Evolutionary conservation across 2,113 vertebrate species (phyloP), one percentile per base, ranked within the genome.

Genomic region (Bucco capensis): DNA sequence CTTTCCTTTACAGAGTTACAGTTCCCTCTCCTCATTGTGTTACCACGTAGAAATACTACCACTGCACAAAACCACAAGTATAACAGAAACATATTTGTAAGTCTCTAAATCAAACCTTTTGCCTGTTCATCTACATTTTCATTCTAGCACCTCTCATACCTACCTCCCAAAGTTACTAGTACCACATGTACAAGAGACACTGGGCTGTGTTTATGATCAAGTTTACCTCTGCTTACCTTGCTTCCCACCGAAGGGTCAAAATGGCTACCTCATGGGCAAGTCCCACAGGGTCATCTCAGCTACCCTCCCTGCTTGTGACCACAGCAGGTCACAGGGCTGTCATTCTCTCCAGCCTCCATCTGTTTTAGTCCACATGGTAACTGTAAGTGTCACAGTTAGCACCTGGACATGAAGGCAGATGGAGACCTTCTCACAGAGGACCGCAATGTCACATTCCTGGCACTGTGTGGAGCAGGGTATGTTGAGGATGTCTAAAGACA

Each of bases 231-330:
- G 64, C 60, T 61, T 58, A 37, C 35, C 37, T 70, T 23, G 50
- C 37, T 58, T 77, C 11, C 65, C 35, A 33, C 2, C 21, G 23
- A 69, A 88, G 11, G 27, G 12, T 12, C 35, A 67, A 27, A 10
- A 8, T 0, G 0, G 33, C 16, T 40, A 23, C 23, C 30, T 13
- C 14, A 3, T 5, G 8, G 8, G 35, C 18, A 65, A 51, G n/a
- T 31, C 38, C 38, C 11, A 6, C 7, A 72, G 7, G 31, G n/a
- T 51, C 83, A 14, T 9, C 31, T 88, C 60, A 80, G 50, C 31
- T 28, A 18, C 31, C 4, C 10, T 0, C 5, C 44, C 35, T 7
- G 15, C 58, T 30, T 50, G 44, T 23, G 28, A 31, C 10, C 25
- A 27, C 58, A 31, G 37, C 25, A 49, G 24, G 62, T 64, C 33